These are phyloP conservation scores for Parazoanthus darwini DNA, from an alignment of 92 coral and sea anemone genomes.

Conservation along the genomic window DNA sequence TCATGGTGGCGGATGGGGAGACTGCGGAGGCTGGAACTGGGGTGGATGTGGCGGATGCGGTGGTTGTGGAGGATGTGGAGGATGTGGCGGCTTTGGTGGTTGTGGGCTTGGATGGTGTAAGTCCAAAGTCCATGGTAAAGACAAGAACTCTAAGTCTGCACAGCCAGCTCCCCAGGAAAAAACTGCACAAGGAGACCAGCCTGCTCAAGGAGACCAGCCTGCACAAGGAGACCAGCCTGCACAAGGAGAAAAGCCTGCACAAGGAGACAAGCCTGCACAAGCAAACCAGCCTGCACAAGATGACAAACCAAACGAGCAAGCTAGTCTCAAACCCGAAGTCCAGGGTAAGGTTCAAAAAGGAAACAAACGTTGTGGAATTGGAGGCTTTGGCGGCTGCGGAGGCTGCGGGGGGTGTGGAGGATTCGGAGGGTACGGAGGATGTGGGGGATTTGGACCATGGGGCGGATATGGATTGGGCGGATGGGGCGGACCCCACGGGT, in stretches of 20 bases:
- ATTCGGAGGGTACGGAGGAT: slow-evolving; percentile 53
- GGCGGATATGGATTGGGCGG: slow-evolving; percentile 85
- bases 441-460: slow-evolving; percentile 67
- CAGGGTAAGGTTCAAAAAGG: slow-evolving; percentile 52
- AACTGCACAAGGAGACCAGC: neutral
- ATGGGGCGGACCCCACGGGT: slow-evolving; percentile 71
- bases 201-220: neutral
- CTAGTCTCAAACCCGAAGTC: slow-evolving; percentile 37
- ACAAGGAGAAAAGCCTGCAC: neutral
- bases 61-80: slow-evolving; percentile 42
- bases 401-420: neutral
- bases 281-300: neutral
- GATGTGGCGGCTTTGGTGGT: slow-evolving; percentile 55
- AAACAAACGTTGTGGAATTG: slow-evolving; percentile 67
- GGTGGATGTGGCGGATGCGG: slow-evolving; percentile 49
- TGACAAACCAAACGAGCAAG: slow-evolving; percentile 3
- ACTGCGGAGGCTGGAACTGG: slow-evolving; percentile 64
- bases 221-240: neutral
- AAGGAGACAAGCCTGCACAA: neutral
- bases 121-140: slow-evolving; percentile 62
- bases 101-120: slow-evolving; percentile 65
- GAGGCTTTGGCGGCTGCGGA: neutral
- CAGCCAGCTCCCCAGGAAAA: slow-evolving; percentile 54
- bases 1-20: slow-evolving; percentile 66
- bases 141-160: slow-evolving; percentile 45